Evolutionary conservation across 2,797 vertebrate genomes (phyloP).

Genomic region (Aythya fuligula): DNA sequence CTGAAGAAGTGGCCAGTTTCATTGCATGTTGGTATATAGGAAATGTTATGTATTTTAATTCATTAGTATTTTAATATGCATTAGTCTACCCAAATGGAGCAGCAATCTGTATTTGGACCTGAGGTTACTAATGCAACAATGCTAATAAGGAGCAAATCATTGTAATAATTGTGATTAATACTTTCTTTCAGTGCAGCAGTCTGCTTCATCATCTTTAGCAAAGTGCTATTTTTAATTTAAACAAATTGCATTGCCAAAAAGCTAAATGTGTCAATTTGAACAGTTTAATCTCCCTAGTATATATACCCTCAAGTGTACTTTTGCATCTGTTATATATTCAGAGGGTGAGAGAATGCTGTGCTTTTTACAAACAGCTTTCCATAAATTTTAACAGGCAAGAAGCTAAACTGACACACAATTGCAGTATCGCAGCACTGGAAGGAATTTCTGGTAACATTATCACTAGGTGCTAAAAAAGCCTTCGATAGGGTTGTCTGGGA

Average conservation of each 20-base stretch:
- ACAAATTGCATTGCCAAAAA: slow-evolving; percentile 27
- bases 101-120: not conserved
- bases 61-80: not conserved
- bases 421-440: not conserved
- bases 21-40: not conserved
- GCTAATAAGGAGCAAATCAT: slow-evolving; percentile 1
- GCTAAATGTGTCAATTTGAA: slow-evolving; percentile 32
- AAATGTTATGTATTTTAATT: not conserved
- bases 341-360: not conserved
- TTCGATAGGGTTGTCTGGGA: not conserved
- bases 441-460: not conserved
- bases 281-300: slow-evolving; percentile 1
- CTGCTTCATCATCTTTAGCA: slow-evolving; percentile 17
- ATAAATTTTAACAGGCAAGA: slow-evolving; percentile 20
- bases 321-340: not conserved
- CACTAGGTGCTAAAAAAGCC: not conserved
- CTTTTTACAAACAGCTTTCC: slow-evolving; percentile 20
- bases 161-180: slow-evolving; percentile 23
- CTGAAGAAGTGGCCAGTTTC: not conserved
- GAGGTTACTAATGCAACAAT: not conserved
- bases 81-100: not conserved
- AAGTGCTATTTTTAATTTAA: slow-evolving; percentile 46
- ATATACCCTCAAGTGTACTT: slow-evolving; percentile 11
- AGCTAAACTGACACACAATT: not conserved
- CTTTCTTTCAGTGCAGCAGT: not conserved